These are phyloP conservation scores for Phyllostomus discolor DNA, from an alignment of 2,113 vertebrate genomes.

Conservation along the genomic window DNA sequence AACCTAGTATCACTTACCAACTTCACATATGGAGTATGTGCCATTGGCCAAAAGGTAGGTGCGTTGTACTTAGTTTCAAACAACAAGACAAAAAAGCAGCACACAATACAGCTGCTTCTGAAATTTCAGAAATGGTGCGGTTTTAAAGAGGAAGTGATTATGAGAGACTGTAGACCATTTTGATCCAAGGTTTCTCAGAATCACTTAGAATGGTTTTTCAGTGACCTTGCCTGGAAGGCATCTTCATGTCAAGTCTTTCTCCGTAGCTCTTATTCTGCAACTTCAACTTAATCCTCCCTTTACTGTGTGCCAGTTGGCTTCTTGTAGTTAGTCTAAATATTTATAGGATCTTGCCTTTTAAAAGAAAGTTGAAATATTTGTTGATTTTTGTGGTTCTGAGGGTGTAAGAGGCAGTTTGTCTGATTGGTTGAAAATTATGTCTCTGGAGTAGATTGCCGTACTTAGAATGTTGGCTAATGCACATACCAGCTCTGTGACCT, in stretches of 20 bases:
- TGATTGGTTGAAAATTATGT: neutral
- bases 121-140: neutral
- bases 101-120: neutral
- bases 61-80: neutral
- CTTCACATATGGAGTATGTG: neutral
- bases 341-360: neutral
- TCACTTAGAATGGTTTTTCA: neutral
- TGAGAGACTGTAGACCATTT: neutral
- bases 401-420: neutral
- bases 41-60: neutral
- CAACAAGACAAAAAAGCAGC: neutral
- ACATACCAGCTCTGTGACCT: neutral
- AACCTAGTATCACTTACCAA: neutral
- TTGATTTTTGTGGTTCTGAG: neutral
- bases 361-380: neutral
- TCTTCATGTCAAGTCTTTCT: neutral
- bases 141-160: neutral
- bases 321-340: constrained; percentile 23
- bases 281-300: neutral
- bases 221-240: neutral
- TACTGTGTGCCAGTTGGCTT: neutral
- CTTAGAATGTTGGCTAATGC: neutral
- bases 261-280: neutral
- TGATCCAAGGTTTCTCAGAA: neutral
- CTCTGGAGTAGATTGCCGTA: neutral